phyloP scores from a whole-genome alignment of 2,113 vertebrate species.

The Microtus ochrogaster region DNA sequence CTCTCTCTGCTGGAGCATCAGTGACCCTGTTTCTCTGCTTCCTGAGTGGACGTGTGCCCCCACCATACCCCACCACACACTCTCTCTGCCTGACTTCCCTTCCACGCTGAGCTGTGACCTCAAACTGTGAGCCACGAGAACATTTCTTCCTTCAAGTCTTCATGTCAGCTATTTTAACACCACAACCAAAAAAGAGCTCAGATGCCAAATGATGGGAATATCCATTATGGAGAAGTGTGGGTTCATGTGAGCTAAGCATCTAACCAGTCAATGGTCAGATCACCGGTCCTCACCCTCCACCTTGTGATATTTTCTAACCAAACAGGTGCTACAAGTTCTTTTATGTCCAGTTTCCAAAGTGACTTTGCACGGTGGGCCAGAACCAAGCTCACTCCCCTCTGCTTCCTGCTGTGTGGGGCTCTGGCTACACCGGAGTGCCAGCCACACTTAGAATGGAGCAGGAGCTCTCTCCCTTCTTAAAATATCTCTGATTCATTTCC shows the following conservation, averaged over 20 bases:
- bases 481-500: not conserved
- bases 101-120: not conserved
- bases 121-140: not conserved
- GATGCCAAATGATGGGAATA: not conserved
- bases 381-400: not conserved
- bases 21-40: too few species aligned
- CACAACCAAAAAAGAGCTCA: not conserved
- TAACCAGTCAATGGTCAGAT: accelerated
- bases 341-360: not conserved
- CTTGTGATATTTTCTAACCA: not conserved
- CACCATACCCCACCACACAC: too few species aligned
- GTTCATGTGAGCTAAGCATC: not conserved
- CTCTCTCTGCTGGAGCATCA: too few species aligned
- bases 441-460: too few species aligned
- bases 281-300: accelerated
- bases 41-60: not conserved
- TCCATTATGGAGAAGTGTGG: too few species aligned
- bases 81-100: too few species aligned
- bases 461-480: too few species aligned
- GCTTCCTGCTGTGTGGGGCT: not conserved
- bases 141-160: not conserved
- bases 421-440: not conserved
- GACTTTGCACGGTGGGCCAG: not conserved
- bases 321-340: not conserved
- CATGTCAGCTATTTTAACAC: not conserved